Base-by-base conservation (phyloP, 23 tunicate species). In the Styela plicata region DNA sequence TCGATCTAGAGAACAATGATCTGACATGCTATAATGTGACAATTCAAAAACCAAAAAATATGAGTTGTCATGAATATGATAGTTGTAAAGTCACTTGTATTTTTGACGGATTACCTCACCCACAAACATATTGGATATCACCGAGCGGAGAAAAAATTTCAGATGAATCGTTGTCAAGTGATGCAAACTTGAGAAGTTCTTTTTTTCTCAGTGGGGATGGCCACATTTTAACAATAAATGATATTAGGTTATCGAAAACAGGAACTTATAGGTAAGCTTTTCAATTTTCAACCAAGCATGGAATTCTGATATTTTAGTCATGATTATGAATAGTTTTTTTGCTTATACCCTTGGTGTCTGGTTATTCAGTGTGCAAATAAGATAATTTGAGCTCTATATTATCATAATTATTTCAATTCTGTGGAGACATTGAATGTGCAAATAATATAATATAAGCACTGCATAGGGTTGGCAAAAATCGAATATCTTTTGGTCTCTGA, bases 261-360 rank as follows among this genome's bases (percentile, higher is more conserved):
- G 97, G 97, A 7, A 23, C 65, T 22, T 91, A 73, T 74, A 91
- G 77, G 97, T 89, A 80, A 71, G 79, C 18, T 28, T 33, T 69
- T 23, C n/a, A n/a, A n/a, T 24, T 0, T 29, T 34, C 79, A 64
- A 63, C n/a, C n/a, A n/a, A n/a, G n/a, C n/a, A n/a, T n/a, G n/a
- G n/a, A n/a, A n/a, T n/a, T n/a, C n/a, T n/a, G n/a, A n/a, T n/a
- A n/a, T n/a, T n/a, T n/a, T n/a, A n/a, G n/a, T n/a, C 20, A 61
- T 61, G 64, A 19, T 61, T 61, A 61, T 21, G 19, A 19, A 61
- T 19, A 21, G 19, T 21, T 61, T 61, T 61, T 19, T 61, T 61
- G 64, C 21, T 61, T 61, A 21, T 19, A 61, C 64, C 20, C 64
- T 19, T 19, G 64, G 64, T 21, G 20, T 61, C 20, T 61, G 19